A percentile compares a stretch with the other conserved stretches of the same genome.
phyloP scores from a whole-genome alignment of 1,140 invertebrate species.

The Lepidotrigona ventralis region DNA sequence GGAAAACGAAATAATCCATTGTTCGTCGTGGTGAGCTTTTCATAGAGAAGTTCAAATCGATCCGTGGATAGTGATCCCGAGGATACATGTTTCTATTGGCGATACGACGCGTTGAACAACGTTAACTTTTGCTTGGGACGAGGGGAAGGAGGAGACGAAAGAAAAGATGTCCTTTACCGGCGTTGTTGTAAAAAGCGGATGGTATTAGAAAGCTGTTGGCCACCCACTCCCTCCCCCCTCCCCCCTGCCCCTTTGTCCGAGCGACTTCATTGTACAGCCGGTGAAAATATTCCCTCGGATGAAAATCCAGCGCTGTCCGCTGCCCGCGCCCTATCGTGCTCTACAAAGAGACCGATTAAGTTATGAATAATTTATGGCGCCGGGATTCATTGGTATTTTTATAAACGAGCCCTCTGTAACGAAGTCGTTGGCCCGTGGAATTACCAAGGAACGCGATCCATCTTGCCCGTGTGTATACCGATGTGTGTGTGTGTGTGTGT shows the following conservation, averaged over 20 bases:
- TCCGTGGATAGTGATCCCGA: background rate
- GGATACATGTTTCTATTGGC: constrained; percentile 7
- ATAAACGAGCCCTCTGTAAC: constrained; percentile 26
- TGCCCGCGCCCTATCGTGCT: constrained; percentile 51
- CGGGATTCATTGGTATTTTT: constrained; percentile 46
- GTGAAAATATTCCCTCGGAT: constrained; percentile 59
- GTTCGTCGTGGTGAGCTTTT: background rate
- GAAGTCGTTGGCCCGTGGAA: background rate
- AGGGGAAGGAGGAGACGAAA: constrained; percentile 3
- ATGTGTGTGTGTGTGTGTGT: too few relatives aligned
- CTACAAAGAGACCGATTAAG: constrained; percentile 56
- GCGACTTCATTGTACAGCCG: constrained; percentile 57
- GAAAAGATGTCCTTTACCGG: constrained; percentile 34
- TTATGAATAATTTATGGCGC: constrained; percentile 60
- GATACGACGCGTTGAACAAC: constrained; percentile 53
- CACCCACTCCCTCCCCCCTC: background rate
- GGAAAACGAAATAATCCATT: background rate
- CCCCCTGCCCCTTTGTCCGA: constrained; percentile 47
- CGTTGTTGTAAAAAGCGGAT: constrained; percentile 21
- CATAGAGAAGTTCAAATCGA: constrained; percentile 14
- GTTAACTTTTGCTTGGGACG: constrained; percentile 10
- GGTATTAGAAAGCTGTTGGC: constrained; percentile 52
- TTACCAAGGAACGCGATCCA: background rate
- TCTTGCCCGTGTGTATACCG: background rate
- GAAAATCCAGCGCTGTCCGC: constrained; percentile 46